Percentiles rank a stretch among this genome's conserved stretches.
Conservation (phyloP, 2,797 vertebrate species). For the Lepus oiostolus region DNA sequence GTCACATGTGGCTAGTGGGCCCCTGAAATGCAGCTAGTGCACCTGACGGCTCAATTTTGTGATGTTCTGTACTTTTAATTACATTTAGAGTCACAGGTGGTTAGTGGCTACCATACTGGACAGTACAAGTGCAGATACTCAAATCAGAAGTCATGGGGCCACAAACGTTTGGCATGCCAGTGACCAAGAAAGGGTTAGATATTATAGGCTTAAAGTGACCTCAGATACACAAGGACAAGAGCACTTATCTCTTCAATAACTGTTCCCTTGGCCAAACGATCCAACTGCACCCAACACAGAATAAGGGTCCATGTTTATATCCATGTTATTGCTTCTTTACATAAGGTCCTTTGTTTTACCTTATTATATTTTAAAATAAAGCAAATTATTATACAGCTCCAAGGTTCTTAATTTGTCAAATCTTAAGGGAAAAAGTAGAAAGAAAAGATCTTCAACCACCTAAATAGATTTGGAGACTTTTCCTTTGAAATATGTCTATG, state of each 20-base stretch:
- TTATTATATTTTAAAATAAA: conserved; percentile 52
- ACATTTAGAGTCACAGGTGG: neutral
- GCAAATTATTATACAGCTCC: neutral
- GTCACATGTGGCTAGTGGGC: neutral
- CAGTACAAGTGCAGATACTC: neutral
- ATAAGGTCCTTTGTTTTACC: neutral
- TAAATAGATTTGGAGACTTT: conserved; percentile 27
- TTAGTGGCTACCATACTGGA: neutral
- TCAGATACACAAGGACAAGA: conserved; percentile 14
- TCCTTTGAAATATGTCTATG: conserved; percentile 30
- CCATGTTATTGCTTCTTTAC: conserved; percentile 1
- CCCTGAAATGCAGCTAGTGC: neutral
- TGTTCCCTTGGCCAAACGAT: neutral
- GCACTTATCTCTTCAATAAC: neutral
- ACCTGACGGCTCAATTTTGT: neutral
- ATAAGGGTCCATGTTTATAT: neutral
- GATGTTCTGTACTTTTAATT: conserved; percentile 4
- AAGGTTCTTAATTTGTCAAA: conserved; percentile 47
- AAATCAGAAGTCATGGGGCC: neutral
- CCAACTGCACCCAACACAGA: neutral
- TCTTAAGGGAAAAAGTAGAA: conserved; percentile 12
- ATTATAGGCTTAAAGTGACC: neutral
- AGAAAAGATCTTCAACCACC: conserved; percentile 16
- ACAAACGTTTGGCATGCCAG: neutral
- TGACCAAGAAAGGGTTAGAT: neutral